Evolutionary conservation across 2,888 invertebrate species (phyloP), one percentile per base, ranked within the genome.

Genomic region (Hirtodrosophila trivittata): DNA sequence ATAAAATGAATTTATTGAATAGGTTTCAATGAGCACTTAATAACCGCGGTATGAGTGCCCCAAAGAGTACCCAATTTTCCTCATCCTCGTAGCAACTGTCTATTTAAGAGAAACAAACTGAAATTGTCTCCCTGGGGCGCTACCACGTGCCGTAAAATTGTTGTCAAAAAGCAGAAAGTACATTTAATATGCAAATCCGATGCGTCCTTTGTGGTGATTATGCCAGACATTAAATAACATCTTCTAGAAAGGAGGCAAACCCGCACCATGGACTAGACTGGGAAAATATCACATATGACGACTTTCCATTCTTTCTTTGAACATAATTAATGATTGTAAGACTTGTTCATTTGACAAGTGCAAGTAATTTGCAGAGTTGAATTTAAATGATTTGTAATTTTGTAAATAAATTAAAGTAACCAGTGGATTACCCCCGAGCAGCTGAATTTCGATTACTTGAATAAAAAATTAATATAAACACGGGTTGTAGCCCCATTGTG

Each of bases 101-200:
- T 55, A 45, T 51, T 77, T 59, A 47, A 60, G 39, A 3, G 52
- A 68, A 59, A 49, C 51, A 63, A 75, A 64, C 63, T 72, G 65
- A 77, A 62, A 76, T 66, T 60, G 56, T 56, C 56, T 72, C 75
- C 72, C 58, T 57, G 30, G 72, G 56, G 70, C 50, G 63, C 13
- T 35, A 38, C 32, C 57, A 65, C 50, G 21, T 59, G 47, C 42
- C 18, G 13, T 39, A 63, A 58, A 47, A 47, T 26, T 12, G 33
- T 51, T 57, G 50, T 39, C 46, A 50, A 32, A 28, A 21, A 26
- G n/a, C 33, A 14, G 28, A 30, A 71, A 71, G 65, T 60, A 51
- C 72, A 66, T 78, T 78, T 72, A 75, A 65, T 77, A 78, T 78
- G 78, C 75, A 77, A 78, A 78, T 78, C 54, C 63, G 58, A 55